These are phyloP conservation scores for Carollia perspicillata DNA, from an alignment of 2,113 vertebrate species.

Conservation along the genomic window DNA sequence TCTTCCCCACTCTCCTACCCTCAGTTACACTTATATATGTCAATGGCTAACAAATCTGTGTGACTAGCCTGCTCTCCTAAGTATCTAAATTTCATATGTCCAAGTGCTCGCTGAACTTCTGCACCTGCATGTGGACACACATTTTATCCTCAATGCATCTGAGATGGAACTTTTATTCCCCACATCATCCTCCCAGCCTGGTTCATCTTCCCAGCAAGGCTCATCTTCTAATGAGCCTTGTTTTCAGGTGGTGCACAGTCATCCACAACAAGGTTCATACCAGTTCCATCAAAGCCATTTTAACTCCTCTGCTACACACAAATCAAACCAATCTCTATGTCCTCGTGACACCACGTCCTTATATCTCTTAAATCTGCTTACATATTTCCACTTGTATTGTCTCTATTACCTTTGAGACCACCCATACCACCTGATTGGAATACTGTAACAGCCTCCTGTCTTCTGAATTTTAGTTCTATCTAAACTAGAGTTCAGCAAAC, in stretches of 20 bases:
- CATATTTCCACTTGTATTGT: neutral
- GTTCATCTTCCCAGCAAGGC: too few species aligned
- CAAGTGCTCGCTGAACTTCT: neutral
- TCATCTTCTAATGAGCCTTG: neutral
- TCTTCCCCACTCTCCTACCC: neutral
- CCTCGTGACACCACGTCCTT: neutral
- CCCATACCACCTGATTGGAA: neutral
- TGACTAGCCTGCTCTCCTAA: neutral
- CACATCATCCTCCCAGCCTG: too few species aligned
- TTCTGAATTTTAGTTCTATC: neutral
- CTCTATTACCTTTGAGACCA: neutral
- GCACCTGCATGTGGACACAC: neutral
- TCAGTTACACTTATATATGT: neutral
- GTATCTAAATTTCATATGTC: neutral
- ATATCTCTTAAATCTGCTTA: neutral
- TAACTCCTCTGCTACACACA: neutral
- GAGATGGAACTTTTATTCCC: neutral
- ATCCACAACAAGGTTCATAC: too few species aligned
- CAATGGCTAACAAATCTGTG: neutral
- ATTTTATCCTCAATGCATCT: neutral
- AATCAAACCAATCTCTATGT: neutral
- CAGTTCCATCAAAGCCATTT: neutral
- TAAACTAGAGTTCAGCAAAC: neutral
- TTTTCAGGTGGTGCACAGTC: neutral
- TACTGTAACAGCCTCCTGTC: neutral